Evolutionary conservation across 2,888 invertebrate species (phyloP).

Genomic region (Teleogryllus oceanicus): DNA sequence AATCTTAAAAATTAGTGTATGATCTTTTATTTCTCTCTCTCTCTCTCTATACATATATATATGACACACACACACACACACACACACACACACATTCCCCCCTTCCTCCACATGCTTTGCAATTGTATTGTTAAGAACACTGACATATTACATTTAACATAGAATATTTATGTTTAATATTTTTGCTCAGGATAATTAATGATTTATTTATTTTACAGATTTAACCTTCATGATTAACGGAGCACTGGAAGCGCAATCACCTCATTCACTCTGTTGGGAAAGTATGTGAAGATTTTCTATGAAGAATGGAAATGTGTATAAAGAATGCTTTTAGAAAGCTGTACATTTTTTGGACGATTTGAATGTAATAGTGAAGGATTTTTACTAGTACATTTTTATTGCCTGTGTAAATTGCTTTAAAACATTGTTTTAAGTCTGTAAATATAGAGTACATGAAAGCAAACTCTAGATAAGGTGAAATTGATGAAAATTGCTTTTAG

Average conservation of each 20-base stretch:
- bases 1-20: no score
- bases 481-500: constrained; percentile 7
- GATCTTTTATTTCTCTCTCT: no score
- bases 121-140: no score
- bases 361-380: constrained; percentile 2
- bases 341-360: background rate
- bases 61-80: no score
- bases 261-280: background rate
- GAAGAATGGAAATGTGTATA: background rate
- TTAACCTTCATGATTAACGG: background rate
- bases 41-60: no score
- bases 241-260: constrained; percentile 2
- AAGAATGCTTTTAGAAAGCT: background rate
- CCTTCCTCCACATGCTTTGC: no score
- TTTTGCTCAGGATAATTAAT: no score
- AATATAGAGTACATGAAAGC: background rate
- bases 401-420: constrained; percentile 18
- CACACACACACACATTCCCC: no score
- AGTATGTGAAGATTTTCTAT: background rate
- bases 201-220: no score
- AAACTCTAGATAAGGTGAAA: background rate
- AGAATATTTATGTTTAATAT: no score
- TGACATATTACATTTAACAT: no score
- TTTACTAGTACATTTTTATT: constrained; percentile 18
- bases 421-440: background rate